These are phyloP conservation scores for Ligdia adustata DNA, from an alignment of 2,888 invertebrate genomes.

Conservation along the genomic window DNA sequence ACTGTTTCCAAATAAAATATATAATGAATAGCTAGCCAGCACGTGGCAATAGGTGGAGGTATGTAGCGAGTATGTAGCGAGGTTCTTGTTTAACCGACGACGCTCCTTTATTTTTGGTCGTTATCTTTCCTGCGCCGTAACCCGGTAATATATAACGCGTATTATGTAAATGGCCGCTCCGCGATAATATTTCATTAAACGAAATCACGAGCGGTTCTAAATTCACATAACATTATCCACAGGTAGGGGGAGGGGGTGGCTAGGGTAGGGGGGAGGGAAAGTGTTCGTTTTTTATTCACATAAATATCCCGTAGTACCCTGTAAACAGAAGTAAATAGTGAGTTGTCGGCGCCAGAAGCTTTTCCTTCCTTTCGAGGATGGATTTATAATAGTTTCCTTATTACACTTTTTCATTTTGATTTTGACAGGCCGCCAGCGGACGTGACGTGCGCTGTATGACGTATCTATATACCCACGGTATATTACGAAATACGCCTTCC, in stretches of 20 bases:
- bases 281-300: slow-evolving; percentile 23
- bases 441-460: slow-evolving; percentile 14
- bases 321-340: slow-evolving; percentile 19
- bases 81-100: too few relatives aligned
- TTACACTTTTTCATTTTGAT: slow-evolving; percentile 27
- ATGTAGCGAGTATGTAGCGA: too few relatives aligned
- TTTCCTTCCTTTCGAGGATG: slow-evolving; percentile 14
- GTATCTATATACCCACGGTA: background rate
- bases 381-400: slow-evolving; percentile 30
- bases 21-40: too few relatives aligned
- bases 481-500: slow-evolving; percentile 19
- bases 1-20: too few relatives aligned
- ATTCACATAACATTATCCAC: slow-evolving; percentile 32
- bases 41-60: too few relatives aligned
- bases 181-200: slow-evolving; percentile 41
- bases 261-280: too few relatives aligned
- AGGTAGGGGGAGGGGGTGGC: slow-evolving; percentile 32
- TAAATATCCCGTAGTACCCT: slow-evolving; percentile 12
- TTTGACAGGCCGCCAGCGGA: slow-evolving; percentile 22
- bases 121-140: slow-evolving; percentile 36
- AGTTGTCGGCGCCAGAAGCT: slow-evolving; percentile 21
- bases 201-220: slow-evolving; percentile 37
- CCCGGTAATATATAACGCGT: slow-evolving; percentile 32
- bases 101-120: slow-evolving; percentile 28
- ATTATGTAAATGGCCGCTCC: slow-evolving; percentile 38